Percentiles rank a stretch among this genome's conserved stretches.
Conservation (phyloP, 2,113 vertebrate genomes). For the Uria lomvia region DNA sequence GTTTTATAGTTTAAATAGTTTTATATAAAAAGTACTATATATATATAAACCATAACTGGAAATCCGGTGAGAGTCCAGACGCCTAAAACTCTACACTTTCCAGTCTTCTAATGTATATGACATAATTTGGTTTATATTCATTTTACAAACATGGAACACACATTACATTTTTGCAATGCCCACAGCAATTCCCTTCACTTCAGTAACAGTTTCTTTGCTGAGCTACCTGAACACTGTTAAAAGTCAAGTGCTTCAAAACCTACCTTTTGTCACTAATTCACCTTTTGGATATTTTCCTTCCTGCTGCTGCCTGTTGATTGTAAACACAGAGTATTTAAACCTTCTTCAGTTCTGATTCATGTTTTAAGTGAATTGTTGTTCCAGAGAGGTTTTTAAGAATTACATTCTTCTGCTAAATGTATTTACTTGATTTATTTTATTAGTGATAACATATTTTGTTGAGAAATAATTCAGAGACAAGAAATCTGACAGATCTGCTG, state of each 20-base stretch:
- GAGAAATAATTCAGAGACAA: background rate
- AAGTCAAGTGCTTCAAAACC: background rate
- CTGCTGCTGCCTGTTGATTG: rapidly evolving
- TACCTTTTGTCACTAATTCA: background rate
- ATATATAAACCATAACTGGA: background rate
- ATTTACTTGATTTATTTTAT: background rate
- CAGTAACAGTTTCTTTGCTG: background rate
- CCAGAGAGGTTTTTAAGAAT: background rate
- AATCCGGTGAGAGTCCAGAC: background rate
- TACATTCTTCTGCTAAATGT: background rate
- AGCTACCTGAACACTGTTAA: background rate
- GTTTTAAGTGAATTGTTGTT: background rate
- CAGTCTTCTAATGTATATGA: background rate
- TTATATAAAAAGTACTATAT: too few relatives aligned
- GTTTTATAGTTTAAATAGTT: too few relatives aligned
- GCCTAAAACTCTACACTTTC: background rate
- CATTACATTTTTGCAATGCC: background rate
- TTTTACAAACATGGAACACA: background rate
- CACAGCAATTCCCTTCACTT: background rate
- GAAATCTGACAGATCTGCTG: background rate
- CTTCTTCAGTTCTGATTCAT: background rate
- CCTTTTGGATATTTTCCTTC: background rate
- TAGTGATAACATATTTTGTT: background rate
- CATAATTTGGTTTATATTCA: background rate
- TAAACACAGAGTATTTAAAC: background rate